Conservation (phyloP, 2,797 vertebrate species). For the Parauchenoglanis ngamensis region DNA sequence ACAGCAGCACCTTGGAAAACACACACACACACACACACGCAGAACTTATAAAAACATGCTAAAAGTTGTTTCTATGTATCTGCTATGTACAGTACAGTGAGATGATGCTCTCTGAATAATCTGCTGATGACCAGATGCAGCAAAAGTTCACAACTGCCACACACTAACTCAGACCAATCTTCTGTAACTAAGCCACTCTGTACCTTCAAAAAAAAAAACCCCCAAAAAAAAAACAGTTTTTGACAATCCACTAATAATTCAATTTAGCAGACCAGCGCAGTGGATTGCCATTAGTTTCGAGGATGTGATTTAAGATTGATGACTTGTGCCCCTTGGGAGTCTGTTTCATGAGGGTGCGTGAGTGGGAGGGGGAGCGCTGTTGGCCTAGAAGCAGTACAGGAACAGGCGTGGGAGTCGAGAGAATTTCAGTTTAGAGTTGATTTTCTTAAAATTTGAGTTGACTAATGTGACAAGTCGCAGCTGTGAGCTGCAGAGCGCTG, state of each 20-base stretch:
- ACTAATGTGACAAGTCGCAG: constrained; percentile 84
- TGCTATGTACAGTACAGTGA: not conserved
- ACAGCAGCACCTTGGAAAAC: constrained; percentile 57
- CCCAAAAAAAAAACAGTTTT: constrained; percentile 72
- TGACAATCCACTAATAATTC: constrained; percentile 82
- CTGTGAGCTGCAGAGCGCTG: constrained; percentile 74
- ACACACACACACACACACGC: constrained; percentile 55
- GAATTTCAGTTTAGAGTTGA: constrained; percentile 82
- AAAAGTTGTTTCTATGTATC: not conserved
- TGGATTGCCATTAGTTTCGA: constrained; percentile 79
- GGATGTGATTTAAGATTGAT: constrained; percentile 83
- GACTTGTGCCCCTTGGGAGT: constrained; percentile 79
- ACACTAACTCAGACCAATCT: constrained; percentile 30
- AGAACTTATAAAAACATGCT: constrained; percentile 53
- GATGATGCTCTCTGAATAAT: constrained; percentile 1
- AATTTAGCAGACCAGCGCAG: constrained; percentile 76
- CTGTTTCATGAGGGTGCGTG: constrained; percentile 58
- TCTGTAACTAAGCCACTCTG: constrained; percentile 73
- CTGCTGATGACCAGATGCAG: constrained; percentile 40
- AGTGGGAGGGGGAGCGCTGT: constrained; percentile 42
- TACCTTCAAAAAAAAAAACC: constrained; percentile 54
- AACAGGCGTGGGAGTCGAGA: constrained; percentile 76
- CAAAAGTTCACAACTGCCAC: constrained; percentile 53
- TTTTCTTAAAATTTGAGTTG: constrained; percentile 81
- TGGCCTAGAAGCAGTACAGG: constrained; percentile 68